phyloP scores from a whole-genome alignment of 2,888 invertebrate genomes.

The Calameuta filiformis region DNA sequence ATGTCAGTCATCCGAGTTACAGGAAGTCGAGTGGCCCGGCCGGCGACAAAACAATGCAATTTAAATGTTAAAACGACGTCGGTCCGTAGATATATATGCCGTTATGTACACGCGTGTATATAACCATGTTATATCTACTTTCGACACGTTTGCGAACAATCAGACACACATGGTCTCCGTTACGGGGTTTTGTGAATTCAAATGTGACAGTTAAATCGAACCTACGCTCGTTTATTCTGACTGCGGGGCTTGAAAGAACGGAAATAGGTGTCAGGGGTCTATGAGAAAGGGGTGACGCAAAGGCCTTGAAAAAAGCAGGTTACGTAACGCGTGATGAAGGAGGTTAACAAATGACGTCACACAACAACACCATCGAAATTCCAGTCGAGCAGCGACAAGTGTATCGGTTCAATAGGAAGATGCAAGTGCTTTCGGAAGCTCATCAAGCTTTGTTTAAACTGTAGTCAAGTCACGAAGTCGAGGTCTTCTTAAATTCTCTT shows the following conservation, averaged over 20 bases:
- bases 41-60: constrained; percentile 56
- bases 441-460: background rate
- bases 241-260: constrained; percentile 14
- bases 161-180: background rate
- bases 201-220: constrained; percentile 57
- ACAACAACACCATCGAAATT: constrained; percentile 15
- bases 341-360: constrained; percentile 26
- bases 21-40: constrained; percentile 37
- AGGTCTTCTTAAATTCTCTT: background rate
- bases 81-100: background rate
- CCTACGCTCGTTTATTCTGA: constrained; percentile 50
- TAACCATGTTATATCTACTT: constrained; percentile 16
- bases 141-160: background rate
- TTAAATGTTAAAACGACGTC: constrained; percentile 47
- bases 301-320: constrained; percentile 14
- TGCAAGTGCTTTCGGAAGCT: background rate
- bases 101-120: constrained; percentile 6
- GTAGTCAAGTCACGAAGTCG: background rate
- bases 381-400: constrained; percentile 14
- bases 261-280: constrained; percentile 15
- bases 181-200: constrained; percentile 43
- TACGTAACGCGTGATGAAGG: constrained; percentile 11
- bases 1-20: constrained; percentile 24
- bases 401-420: background rate
- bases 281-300: constrained; percentile 26